Evolutionary conservation across 2,797 vertebrate species (phyloP), one percentile per base, ranked within the genome.

Genomic region (Amniataba percoides): DNA sequence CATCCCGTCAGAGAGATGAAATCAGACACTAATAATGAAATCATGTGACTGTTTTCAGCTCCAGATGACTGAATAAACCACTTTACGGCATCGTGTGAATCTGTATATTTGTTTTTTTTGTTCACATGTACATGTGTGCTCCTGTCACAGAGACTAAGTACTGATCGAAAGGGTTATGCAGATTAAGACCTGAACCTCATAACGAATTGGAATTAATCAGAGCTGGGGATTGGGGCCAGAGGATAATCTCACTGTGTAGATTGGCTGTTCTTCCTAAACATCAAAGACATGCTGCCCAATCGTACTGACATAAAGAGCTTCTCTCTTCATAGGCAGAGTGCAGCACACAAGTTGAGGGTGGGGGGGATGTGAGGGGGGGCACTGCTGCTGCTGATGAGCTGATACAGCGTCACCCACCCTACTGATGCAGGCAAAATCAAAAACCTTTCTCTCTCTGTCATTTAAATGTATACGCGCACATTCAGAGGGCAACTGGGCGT

Each of bases 211-310:
- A 88, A 88, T 89, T 85, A 81, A 87, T 82, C 83, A 74, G 74
- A 81, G 78, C 63, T 48, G 71, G 56, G 83, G 83, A 88, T 87
- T 89, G 85, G 65, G 87, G 85, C 61, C 4, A 13, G 42, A 67
- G 87, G 76, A 91, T 91, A 90, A 92, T 92, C 87, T 88, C 63
- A 75, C 82, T 77, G 81, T 90, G 90, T 48, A 77, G 85, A 85
- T 85, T 85, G 72, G 61, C 82, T 71, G 76, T 66, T 86, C 61
- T 13, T 82, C 68, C 43, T 79, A 51, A 84, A 90, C 82, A 90
- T 92, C 86, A 88, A 91, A 91, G 84, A 74, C 60, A 23, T 42
- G 43, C 67, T 57, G 81, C 68, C 74, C 58, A 53, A 77, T 88
- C 79, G 59, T 27, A 65, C 59, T 63, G 81, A 80, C 72, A 76